phyloP scores from a whole-genome alignment of 2,797 vertebrate genomes.

The Saguinus oedipus region DNA sequence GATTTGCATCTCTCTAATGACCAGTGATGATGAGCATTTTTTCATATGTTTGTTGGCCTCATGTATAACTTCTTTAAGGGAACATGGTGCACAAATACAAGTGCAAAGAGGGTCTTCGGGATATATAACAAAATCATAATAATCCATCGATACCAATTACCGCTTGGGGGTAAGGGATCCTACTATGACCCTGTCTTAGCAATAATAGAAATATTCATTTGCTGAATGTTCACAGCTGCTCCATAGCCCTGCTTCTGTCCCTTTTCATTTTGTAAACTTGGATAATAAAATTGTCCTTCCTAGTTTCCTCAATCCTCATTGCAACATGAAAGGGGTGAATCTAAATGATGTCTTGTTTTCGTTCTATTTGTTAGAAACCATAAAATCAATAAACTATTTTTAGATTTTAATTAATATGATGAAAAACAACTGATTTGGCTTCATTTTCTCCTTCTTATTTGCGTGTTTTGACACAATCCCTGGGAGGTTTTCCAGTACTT shows the following conservation, averaged over 20 bases:
- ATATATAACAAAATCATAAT: neutral
- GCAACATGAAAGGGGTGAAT: neutral
- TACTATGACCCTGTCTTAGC: neutral
- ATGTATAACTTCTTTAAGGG: neutral
- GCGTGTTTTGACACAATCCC: neutral
- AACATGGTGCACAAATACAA: rapidly evolving
- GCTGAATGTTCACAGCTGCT: rapidly evolving
- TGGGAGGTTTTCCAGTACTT: neutral
- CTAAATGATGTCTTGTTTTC: neutral
- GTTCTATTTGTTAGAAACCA: neutral
- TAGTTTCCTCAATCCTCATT: neutral
- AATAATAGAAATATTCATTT: neutral
- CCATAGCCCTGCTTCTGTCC: neutral
- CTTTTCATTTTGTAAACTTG: neutral
- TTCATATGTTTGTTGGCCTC: too few relatives aligned
- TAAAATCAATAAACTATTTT: neutral
- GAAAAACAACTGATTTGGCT: neutral
- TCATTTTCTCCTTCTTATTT: neutral
- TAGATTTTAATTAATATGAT: neutral
- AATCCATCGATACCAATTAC: neutral
- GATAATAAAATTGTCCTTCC: neutral
- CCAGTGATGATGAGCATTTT: too few relatives aligned
- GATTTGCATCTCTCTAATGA: too few relatives aligned
- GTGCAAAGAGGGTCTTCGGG: neutral
- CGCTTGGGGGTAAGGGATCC: rapidly evolving